Evolutionary conservation across 1,140 invertebrate species (phyloP), one percentile per base, ranked within the genome.

Genomic region (Semibalanus balanoides): DNA sequence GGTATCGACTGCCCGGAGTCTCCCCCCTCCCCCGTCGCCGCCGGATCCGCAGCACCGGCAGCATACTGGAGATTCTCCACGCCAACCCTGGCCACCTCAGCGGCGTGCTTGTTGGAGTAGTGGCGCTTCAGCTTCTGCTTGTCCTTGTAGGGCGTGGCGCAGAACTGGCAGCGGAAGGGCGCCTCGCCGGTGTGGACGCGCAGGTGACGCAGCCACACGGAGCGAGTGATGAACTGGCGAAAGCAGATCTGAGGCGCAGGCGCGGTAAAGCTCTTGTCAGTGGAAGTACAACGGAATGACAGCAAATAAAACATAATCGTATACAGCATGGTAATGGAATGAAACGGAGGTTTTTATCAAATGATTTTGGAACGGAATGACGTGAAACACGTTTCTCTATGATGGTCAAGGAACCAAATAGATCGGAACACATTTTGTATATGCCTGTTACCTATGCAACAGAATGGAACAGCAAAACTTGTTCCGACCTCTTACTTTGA

Each of bases 161-260:
- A 84, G 75, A 78, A 82, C 70, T 79, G 77, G 76, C 83, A 84
- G n/a, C 73, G 69, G 74, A 83, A 84, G 0, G 83, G 83, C 72
- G 81, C 78, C 76, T 84, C 83, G 17, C 83, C 83, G 29, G 83
- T 85, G 77, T 84, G 83, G 14, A 83, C 83, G 70, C 83, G 75
- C 3, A 84, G 77, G 77, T 84, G 83, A 1, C 51, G 51, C 9
- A 64, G 51, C 51, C 51, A 64, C 51, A 64, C 51, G 22, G 51
- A 64, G 22, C 51, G 51, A 7, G 51, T 64, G 51, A 64, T 64
- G 51, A 64, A 64, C 22, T 64, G 51, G 51, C 51, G 51, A 19
- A 7, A 7, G 51, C 51, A 64, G 7, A 64, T 19, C 51, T 64
- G 51, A 64, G 51, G 22, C 11, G 22, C 11, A 25, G 9, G 51